phyloP scores from a whole-genome alignment of 1,140 invertebrate genomes.

The Protaetia brevitarsis region DNA sequence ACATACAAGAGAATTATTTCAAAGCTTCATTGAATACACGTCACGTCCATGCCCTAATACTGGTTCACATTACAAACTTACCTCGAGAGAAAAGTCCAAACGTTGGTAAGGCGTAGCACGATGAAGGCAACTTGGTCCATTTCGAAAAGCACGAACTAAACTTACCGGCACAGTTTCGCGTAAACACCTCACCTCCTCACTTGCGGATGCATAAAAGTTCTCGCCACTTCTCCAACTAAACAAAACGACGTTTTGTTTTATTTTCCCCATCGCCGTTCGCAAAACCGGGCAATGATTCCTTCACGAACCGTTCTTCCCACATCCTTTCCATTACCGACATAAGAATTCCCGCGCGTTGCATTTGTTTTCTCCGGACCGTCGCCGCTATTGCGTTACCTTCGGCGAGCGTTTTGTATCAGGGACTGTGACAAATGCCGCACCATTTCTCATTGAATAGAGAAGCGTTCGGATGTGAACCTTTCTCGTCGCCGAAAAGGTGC shows the following conservation, averaged over 20 bases:
- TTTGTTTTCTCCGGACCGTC: background rate
- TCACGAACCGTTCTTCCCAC: background rate
- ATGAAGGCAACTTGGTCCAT: background rate
- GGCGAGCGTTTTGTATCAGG: constrained; percentile 2
- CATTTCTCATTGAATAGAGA: constrained; percentile 14
- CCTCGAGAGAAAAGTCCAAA: background rate
- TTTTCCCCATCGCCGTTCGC: background rate
- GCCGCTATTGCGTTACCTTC: constrained; percentile 10
- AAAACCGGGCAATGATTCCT: constrained; percentile 1
- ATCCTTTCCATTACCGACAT: background rate
- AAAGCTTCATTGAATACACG: no score
- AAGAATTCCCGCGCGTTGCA: background rate
- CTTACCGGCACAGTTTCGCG: background rate
- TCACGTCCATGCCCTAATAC: no score
- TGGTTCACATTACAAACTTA: no score
- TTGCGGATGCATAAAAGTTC: background rate
- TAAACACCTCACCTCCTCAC: background rate
- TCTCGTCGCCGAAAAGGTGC: constrained; percentile 5
- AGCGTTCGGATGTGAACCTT: constrained; percentile 17
- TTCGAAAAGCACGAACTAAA: background rate
- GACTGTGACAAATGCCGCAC: constrained; percentile 6
- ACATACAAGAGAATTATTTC: no score
- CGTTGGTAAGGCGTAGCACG: background rate
- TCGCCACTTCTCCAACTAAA: background rate
- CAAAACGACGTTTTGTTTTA: background rate